A percentile compares a stretch with the other conserved stretches of the same genome.
These are phyloP conservation scores for Brachypalpus laphriformis DNA, from an alignment of 2,888 invertebrate species.

Conservation along the genomic window DNA sequence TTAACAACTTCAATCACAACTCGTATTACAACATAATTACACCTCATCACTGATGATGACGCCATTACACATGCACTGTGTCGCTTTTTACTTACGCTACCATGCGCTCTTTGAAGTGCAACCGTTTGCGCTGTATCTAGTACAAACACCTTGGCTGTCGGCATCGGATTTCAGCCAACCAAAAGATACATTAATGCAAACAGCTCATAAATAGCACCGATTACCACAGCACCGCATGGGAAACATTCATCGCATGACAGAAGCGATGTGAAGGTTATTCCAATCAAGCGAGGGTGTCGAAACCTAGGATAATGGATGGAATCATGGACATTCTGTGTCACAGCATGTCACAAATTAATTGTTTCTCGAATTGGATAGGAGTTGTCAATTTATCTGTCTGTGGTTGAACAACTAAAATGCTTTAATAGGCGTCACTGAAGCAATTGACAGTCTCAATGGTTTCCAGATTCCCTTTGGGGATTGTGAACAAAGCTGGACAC, in stretches of 20 bases:
- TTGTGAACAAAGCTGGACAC: conserved; percentile 37
- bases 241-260: conserved; percentile 22
- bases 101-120: conserved; percentile 62
- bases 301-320: conserved; percentile 13
- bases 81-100: conserved; percentile 58
- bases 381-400: conserved; percentile 58
- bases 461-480: conserved; percentile 45
- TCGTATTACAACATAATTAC: conserved; percentile 55
- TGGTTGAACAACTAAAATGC: conserved; percentile 22
- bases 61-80: conserved; percentile 57
- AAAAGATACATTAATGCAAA: conserved; percentile 1
- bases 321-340: conserved; percentile 42
- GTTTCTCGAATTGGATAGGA: conserved; percentile 32
- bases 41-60: conserved; percentile 24
- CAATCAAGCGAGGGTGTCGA: conserved; percentile 52
- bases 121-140: conserved; percentile 45
- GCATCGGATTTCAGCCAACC: conserved; percentile 52
- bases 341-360: conserved; percentile 64
- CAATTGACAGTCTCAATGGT: conserved; percentile 45
- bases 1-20: conserved; percentile 47
- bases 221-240: not conserved
- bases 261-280: conserved; percentile 5
- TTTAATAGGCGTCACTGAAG: conserved; percentile 58
- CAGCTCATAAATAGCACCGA: not conserved
- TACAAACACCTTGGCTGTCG: conserved; percentile 59